Conservation (phyloP, 2,113 vertebrate species). For the Ammospiza nelsoni region DNA sequence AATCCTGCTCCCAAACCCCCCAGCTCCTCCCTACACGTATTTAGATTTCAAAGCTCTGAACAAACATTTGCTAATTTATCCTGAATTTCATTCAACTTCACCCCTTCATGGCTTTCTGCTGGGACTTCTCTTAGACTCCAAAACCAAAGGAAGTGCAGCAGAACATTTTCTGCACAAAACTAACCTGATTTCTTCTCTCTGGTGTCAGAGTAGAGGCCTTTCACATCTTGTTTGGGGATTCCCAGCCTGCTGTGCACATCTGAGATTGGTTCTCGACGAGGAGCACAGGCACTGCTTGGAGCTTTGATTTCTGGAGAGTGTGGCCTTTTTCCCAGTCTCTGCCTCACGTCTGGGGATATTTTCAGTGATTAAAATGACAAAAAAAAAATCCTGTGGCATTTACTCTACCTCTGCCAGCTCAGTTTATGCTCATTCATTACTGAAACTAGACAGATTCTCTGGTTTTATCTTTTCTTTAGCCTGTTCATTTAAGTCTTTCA, state of each 20-base stretch:
- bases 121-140: not conserved
- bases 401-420: not conserved
- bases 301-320: conserved; percentile 85
- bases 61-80: not conserved
- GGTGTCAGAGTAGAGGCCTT: conserved; percentile 79
- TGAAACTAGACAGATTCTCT: not conserved
- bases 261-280: conserved; percentile 84
- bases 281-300: conserved; percentile 62
- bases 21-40: not conserved
- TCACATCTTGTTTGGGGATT: conserved; percentile 82
- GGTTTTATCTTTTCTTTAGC: not conserved
- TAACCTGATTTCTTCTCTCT: conserved; percentile 91
- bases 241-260: conserved; percentile 94
- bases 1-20: not conserved
- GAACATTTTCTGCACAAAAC: not conserved
- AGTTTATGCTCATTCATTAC: not conserved
- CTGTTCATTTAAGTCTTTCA: not conserved
- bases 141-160: not conserved
- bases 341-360: conserved; percentile 84
- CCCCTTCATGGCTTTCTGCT: not conserved
- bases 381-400: not conserved
- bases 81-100: not conserved
- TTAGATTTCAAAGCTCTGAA: not conserved
- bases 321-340: conserved; percentile 89
- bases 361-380: not conserved